A percentile compares a stretch with the other conserved stretches of the same genome.
phyloP scores from a whole-genome alignment of 1,140 invertebrate species.

The Drosophila pseudoobscura region DNA sequence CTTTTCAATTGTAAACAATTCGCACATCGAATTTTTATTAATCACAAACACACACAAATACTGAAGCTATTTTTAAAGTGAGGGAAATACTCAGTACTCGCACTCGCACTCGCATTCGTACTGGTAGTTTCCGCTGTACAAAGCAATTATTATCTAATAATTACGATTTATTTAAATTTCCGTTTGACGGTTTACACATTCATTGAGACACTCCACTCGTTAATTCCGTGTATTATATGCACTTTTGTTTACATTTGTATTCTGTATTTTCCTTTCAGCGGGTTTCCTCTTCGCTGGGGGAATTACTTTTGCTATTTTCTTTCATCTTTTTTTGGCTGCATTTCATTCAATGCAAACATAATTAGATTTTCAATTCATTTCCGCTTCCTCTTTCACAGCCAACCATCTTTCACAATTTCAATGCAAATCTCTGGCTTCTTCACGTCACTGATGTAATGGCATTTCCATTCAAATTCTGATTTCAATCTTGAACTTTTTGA shows the following conservation, averaged over 20 bases:
- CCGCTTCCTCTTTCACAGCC: too few relatives aligned
- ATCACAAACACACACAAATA: slow-evolving; percentile 28
- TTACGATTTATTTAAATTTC: slow-evolving; percentile 43
- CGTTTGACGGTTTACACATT: slow-evolving; percentile 28
- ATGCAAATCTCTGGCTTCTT: too few relatives aligned
- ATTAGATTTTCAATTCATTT: too few relatives aligned
- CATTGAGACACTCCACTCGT: slow-evolving; percentile 22
- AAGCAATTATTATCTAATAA: slow-evolving; percentile 12
- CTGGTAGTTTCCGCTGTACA: slow-evolving; percentile 8
- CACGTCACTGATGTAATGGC: too few relatives aligned
- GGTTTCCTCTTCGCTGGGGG: background rate
- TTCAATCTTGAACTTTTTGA: too few relatives aligned
- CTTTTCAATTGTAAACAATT: slow-evolving; percentile 28
- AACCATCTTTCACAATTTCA: too few relatives aligned
- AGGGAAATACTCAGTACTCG: background rate
- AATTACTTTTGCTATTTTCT: background rate
- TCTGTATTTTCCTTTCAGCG: background rate
- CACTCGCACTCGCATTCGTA: too few relatives aligned
- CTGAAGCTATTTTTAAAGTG: background rate
- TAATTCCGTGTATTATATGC: slow-evolving; percentile 22
- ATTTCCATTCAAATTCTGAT: too few relatives aligned
- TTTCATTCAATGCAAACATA: too few relatives aligned
- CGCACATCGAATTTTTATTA: slow-evolving; percentile 27
- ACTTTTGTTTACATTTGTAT: slow-evolving; percentile 14
- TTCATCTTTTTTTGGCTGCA: too few relatives aligned